Base-by-base conservation (phyloP, 1,140 invertebrate genomes). In the Trichonephila clavata region DNA sequence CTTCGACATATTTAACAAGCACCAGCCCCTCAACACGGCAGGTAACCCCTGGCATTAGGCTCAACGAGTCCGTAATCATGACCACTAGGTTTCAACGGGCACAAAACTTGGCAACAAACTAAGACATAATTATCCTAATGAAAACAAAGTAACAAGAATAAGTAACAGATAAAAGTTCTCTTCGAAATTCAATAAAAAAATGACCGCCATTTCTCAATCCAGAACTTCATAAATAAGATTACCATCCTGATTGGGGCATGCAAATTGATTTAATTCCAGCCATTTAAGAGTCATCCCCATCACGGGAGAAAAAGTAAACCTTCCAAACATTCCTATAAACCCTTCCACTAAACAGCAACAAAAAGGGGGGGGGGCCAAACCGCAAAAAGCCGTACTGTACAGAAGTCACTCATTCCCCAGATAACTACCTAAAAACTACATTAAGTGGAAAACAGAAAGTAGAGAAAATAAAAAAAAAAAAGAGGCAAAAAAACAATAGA, bases 351-450 rank as follows among this genome's bases (percentile, higher is more conserved):
- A 21, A 21, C 16, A 63, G 21, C 61, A 63, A 63, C 61, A 63
- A 24, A 77, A 77, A 16, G 4, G 18, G 27, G 27, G 27, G 14
- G 27, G 68, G 4, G 8, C 1, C 13, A 63, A 63, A 77, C 71
- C 71, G 27, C 71, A 77, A 77, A 77, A 39, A 77, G 32, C 71
- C 71, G 27, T 16, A 32, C 71, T 68, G 71, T 39, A 32, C 71
- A 77, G 27, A 77, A 77, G 71, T 77, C 71, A 77, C 71, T 77
- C 71, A 77, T 77, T 77, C 71, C 71, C 50, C 3, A 27, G 71
- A 77, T 77, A 77, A 77, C 71, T 77, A 77, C 71, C 71, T 32
- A 13, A 77, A 77, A 71, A 77, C 71, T 77, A 39, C 32, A 77
- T 77, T 77, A 77, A 77, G 71, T 77, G 71, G 68, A 32, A 16